Conservation (phyloP, 2,113 vertebrate genomes). For the Patagioenas fasciata region DNA sequence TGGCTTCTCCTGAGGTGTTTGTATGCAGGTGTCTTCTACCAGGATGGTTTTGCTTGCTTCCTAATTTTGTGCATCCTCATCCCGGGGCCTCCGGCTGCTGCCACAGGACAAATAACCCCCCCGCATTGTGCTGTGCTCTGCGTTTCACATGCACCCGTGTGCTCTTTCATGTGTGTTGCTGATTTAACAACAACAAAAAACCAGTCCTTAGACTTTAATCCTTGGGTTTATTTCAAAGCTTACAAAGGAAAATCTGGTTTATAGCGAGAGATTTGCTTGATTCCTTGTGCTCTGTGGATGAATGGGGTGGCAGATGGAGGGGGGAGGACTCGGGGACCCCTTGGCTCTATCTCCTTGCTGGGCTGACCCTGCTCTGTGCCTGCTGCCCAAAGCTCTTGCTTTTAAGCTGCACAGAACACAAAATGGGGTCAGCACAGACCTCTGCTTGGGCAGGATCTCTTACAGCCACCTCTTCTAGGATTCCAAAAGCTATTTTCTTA, state of each 20-base stretch:
- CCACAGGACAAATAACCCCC: not conserved
- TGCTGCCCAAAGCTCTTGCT: not conserved
- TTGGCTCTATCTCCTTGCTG: not conserved
- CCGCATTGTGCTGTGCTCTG: not conserved
- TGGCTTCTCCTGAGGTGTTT: not conserved
- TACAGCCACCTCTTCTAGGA: not conserved
- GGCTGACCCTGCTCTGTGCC: not conserved
- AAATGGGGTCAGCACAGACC: not conserved
- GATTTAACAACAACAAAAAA: not conserved
- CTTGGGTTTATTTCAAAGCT: constrained; percentile 60
- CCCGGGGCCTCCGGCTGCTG: not conserved
- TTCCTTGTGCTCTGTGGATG: constrained; percentile 34
- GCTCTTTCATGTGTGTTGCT: not conserved
- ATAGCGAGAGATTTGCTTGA: constrained; percentile 34
- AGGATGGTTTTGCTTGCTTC: not conserved
- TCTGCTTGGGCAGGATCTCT: not conserved
- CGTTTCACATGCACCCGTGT: not conserved
- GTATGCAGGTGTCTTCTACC: not conserved
- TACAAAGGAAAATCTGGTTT: constrained; percentile 54
- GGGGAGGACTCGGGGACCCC: not conserved
- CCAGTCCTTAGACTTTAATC: constrained; percentile 43
- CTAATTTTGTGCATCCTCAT: not conserved
- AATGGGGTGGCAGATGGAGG: constrained; percentile 15
- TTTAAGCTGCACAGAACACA: not conserved
- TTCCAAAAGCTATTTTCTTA: not conserved